Conservation (phyloP, 1,140 invertebrate genomes). For the Drosophila punjabiensis region DNA sequence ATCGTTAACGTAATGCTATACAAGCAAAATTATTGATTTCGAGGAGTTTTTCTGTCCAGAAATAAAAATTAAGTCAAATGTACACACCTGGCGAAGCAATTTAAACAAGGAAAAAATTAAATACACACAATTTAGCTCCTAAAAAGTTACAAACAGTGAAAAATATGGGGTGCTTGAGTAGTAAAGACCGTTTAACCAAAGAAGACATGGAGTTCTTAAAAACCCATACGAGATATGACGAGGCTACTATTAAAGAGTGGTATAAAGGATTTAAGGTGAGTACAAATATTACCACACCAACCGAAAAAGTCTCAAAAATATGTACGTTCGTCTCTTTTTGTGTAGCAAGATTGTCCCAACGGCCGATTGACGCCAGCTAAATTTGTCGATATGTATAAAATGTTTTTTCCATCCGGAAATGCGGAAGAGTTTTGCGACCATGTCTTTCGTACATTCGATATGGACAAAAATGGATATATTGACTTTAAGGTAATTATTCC, state of each 20-base stretch:
- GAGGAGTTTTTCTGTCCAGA: constrained; percentile 46
- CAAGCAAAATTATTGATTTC: constrained; percentile 66
- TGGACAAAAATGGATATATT: constrained; percentile 99
- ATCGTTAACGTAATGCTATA: constrained; percentile 75
- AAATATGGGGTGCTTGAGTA: constrained; percentile 95
- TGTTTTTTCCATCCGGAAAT: constrained; percentile 99
- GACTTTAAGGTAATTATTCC: constrained; percentile 94
- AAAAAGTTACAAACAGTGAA: constrained; percentile 70
- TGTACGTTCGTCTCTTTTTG: constrained; percentile 27
- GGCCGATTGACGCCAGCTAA: constrained; percentile 98
- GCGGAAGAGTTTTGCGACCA: constrained; percentile 99
- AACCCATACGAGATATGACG: constrained; percentile 97
- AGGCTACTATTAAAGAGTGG: constrained; percentile 99
- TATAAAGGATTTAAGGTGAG: constrained; percentile 98
- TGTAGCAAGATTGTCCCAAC: constrained; percentile 99
- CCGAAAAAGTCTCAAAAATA: constrained; percentile 36
- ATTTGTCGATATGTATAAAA: constrained; percentile 99
- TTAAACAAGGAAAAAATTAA: constrained; percentile 61
- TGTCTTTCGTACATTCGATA: constrained; percentile 99
- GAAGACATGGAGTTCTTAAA: constrained; percentile 99
- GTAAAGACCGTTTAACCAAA: constrained; percentile 97
- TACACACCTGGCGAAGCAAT: constrained; percentile 50
- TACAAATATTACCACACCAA: constrained; percentile 30
- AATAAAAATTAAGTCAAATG: constrained; percentile 60
- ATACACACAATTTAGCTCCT: constrained; percentile 51